Conservation (phyloP, 2,888 invertebrate species). For the Synanthedon vespiformis region DNA sequence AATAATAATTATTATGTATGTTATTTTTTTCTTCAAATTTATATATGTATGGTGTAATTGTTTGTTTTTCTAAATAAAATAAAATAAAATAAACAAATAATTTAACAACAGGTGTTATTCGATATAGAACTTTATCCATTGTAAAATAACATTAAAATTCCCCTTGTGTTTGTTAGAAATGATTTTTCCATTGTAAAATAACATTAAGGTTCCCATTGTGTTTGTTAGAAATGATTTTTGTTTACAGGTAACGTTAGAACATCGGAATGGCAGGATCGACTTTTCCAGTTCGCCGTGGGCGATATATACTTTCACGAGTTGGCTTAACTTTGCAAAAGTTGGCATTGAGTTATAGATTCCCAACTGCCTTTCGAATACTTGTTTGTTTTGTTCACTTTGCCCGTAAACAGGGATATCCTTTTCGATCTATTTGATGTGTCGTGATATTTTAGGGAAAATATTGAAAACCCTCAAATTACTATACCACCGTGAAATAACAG, state of each 20-base stretch:
- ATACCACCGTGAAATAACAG: too few species aligned
- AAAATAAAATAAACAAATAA: too few species aligned
- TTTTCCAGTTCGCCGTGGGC: slow-evolving; percentile 40
- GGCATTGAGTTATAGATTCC: slow-evolving; percentile 69
- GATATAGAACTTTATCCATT: background rate
- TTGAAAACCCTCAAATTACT: too few species aligned
- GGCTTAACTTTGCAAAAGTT: slow-evolving; percentile 52
- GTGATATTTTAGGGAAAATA: slow-evolving; percentile 8
- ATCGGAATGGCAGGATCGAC: slow-evolving; percentile 43
- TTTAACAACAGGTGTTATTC: background rate
- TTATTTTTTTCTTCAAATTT: too few species aligned
- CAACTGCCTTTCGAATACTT: slow-evolving; percentile 61
- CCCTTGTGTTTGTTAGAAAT: slow-evolving; percentile 6
- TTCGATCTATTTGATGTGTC: slow-evolving; percentile 26
- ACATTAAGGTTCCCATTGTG: slow-evolving; percentile 1
- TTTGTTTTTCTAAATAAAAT: too few species aligned
- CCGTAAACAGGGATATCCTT: slow-evolving; percentile 56
- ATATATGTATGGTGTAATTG: too few species aligned
- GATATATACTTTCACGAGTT: slow-evolving; percentile 50
- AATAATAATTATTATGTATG: too few species aligned
- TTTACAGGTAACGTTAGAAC: slow-evolving; percentile 56
- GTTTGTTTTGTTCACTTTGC: slow-evolving; percentile 60
- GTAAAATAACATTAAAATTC: background rate
- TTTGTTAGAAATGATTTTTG: slow-evolving; percentile 37
- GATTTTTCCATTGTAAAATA: background rate